Conservation (phyloP, 2,888 invertebrate species). For the Drosophila tanythrix region DNA sequence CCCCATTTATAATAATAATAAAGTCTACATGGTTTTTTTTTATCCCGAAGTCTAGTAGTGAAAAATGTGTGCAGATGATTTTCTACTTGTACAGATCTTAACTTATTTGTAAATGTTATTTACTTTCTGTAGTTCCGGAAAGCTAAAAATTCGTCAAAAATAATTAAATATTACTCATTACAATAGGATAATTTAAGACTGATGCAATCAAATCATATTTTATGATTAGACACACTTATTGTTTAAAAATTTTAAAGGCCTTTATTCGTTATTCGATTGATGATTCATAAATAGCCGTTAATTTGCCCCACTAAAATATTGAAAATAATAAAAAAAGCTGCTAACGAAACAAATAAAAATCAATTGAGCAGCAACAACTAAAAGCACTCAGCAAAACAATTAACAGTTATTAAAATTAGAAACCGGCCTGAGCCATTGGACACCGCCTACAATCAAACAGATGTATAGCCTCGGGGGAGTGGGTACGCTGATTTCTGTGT, state of each 20-base stretch:
- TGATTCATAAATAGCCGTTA: conserved; percentile 10
- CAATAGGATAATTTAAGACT: not conserved
- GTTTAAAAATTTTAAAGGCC: conserved; percentile 10
- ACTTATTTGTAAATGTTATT: not conserved
- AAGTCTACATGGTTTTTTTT: not conserved
- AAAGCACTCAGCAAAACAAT: conserved; percentile 66
- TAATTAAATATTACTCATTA: not conserved
- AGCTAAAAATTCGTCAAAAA: not conserved
- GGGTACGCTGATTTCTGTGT: conserved; percentile 51
- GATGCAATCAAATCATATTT: not conserved
- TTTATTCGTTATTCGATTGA: not conserved
- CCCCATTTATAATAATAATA: no score
- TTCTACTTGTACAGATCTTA: not conserved
- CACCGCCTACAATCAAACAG: conserved; percentile 43
- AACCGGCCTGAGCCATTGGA: conserved; percentile 58
- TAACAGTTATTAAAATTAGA: conserved; percentile 71
- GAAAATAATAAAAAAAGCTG: conserved; percentile 15
- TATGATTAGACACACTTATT: not conserved
- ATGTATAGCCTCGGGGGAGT: not conserved
- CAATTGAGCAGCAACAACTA: conserved; percentile 41
- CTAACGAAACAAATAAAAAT: conserved; percentile 27
- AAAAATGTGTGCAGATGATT: not conserved
- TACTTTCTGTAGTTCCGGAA: not conserved
- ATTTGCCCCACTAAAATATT: conserved; percentile 5
- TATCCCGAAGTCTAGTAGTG: not conserved